These are phyloP conservation scores for Urocolius indicus DNA, from an alignment of 2,113 vertebrate genomes.

Conservation along the genomic window DNA sequence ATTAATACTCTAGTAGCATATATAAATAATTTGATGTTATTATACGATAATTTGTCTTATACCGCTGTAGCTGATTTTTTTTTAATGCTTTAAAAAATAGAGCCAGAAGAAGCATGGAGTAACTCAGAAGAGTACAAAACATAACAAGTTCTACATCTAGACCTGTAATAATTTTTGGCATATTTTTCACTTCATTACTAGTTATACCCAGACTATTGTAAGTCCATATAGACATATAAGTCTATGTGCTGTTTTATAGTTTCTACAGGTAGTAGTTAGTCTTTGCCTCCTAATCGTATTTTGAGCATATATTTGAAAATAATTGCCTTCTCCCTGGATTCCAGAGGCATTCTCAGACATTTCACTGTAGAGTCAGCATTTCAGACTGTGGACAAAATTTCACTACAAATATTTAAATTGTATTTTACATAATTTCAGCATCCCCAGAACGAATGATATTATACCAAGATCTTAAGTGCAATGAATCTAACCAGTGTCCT, in stretches of 20 bases:
- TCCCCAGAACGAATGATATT: constrained; percentile 6
- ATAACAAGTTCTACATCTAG: background rate
- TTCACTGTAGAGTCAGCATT: constrained; percentile 24
- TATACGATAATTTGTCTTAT: background rate
- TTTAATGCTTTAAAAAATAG: background rate
- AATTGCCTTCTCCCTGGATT: constrained; percentile 23
- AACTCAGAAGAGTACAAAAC: background rate
- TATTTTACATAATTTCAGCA: constrained; percentile 34
- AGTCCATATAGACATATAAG: background rate
- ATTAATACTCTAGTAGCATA: background rate
- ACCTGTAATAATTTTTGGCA: constrained; percentile 8
- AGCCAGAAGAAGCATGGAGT: background rate
- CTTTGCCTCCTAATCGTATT: constrained; percentile 34
- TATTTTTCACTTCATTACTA: background rate
- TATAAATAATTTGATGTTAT: background rate
- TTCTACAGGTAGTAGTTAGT: constrained; percentile 20
- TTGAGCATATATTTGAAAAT: constrained; percentile 51
- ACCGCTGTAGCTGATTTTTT: background rate
- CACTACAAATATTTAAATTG: constrained; percentile 27
- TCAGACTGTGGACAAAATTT: background rate
- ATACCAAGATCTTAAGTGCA: background rate
- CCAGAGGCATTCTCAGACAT: constrained; percentile 19
- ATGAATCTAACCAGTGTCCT: background rate
- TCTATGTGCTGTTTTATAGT: constrained; percentile 17
- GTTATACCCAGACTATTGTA: background rate